Base-by-base conservation (phyloP, 2,113 vertebrate species). In the Cavia aperea region DNA sequence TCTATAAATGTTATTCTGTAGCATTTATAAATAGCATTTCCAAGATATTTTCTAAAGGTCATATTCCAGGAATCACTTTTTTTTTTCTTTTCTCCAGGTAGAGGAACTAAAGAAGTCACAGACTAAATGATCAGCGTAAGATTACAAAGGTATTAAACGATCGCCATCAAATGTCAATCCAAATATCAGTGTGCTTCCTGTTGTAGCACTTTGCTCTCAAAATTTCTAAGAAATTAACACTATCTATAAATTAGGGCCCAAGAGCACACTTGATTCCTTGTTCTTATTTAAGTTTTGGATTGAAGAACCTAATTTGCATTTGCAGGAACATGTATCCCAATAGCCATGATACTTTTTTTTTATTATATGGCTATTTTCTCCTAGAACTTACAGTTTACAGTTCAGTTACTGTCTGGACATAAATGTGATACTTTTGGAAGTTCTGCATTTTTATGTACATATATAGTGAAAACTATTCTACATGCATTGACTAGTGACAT, bases 321-420 rank as follows among this genome's bases (percentile, higher is more conserved):
- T 36, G 58, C 4, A 90, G 24, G 14, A 21, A 88, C 11, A 63
- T 2, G 23, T 70, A 60, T 9, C 8, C 86, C 58, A 7, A n/a
- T 6, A 43, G 19, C 23, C 46, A 63, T 29, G 8, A 63, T 78
- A 81, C 24, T 31, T 8, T 15, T 24, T 24, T 60, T 1, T 39
- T 68, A 51, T 66, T 63, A n/a, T 26, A 31, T 60, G 60, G 19
- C 7, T 26, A 92, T 39, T 54, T 82, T 63, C 2, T 70, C 31
- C 29, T 43, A 77, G 86, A 86, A 77, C 43, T 79, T 88, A 23
- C 63, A 91, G 70, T 93, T 79, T 88, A 23, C 63, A 91, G 70
- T 93, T 91, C 87, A 91, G 23, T 90, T 62, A 43, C 12, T 15
- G 0, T 56, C 14, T 90, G 16, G 19, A 10, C 1, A 75, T 12